A percentile compares a stretch with the other conserved stretches of the same genome.
Evolutionary conservation across 1,140 invertebrate genomes (phyloP).

Genomic region (Danaus plexippus): DNA sequence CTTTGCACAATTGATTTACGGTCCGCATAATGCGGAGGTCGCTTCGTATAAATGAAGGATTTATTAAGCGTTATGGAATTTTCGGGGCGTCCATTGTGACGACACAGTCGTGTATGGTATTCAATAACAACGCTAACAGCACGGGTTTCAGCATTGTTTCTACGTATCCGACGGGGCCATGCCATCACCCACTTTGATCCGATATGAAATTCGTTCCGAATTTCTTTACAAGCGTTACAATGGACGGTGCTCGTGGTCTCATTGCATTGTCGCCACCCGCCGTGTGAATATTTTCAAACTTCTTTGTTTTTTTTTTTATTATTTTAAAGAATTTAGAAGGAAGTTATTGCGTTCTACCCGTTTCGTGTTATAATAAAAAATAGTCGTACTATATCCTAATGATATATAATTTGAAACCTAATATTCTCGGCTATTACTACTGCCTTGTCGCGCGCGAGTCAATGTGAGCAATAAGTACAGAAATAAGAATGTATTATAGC

Average conservation of each 20-base stretch:
- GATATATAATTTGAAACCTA: too few relatives aligned
- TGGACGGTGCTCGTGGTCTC: conserved; percentile 30
- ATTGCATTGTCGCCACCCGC: conserved; percentile 44
- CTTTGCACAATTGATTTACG: conserved; percentile 50
- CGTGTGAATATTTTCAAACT: conserved; percentile 28
- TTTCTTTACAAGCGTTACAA: conserved; percentile 55
- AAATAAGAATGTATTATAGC: too few relatives aligned
- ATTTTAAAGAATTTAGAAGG: too few relatives aligned
- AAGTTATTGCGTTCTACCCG: too few relatives aligned
- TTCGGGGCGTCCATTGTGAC: conserved; percentile 49
- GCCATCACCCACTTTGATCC: conserved; percentile 49
- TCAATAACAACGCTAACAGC: conserved; percentile 20
- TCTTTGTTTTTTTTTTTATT: conserved; percentile 15
- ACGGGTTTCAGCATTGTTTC: conserved; percentile 49
- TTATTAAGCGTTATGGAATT: conserved; percentile 41
- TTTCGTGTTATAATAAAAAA: too few relatives aligned
- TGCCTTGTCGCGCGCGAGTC: too few relatives aligned
- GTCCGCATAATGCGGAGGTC: conserved; percentile 21
- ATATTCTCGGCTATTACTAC: too few relatives aligned
- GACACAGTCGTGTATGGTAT: conserved; percentile 19
- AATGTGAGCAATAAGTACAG: too few relatives aligned
- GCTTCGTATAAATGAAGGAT: conserved; percentile 38
- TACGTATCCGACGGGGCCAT: conserved; percentile 42
- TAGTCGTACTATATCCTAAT: too few relatives aligned
- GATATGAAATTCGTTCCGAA: conserved; percentile 66